Base-by-base conservation (phyloP, 2,888 invertebrate species). In the Epinotia ramella region DNA sequence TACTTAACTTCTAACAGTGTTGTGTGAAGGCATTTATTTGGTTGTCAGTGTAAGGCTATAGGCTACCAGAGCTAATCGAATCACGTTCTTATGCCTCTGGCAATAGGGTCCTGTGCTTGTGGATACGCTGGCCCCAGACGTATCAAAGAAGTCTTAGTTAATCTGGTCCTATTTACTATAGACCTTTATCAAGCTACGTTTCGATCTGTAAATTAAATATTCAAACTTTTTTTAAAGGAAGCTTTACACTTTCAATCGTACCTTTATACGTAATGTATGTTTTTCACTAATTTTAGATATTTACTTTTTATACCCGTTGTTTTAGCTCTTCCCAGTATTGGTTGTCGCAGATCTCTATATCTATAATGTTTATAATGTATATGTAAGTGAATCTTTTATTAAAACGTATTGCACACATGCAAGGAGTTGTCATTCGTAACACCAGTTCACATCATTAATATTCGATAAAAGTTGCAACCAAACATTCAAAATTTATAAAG, bases 361-460 rank as follows among this genome's bases (percentile, higher is more conserved):
- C 56, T 65, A 40, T 68, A 76, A 13, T 63, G 68, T 64, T 64
- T 67, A 73, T 68, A 72, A 63, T 65, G 56, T 72, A 73, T 64
- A 70, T 68, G 46, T 73, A 69, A 76, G 64, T 44, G 18, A 62
- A 44, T 28, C 4, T 76, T 73, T 76, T 65, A 76, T 73, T 76
- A 76, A 76, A 76, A 73, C n/a, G 4, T 59, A 73, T 73, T 76
- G 76, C 76, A 76, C 76, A 76, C 64, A 67, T 46, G 65, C 66
- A 57, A 65, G 57, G 24, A 57, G 71, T 76, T 62, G 4, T 70
- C 24, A 73, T 73, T 73, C 20, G 33, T 57, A 69, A 59, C 40
- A 11, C 49, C 65, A 62, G 9, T 40, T 53, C 59, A 46, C 1
- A 57, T 53, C n/a, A 53, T 53, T 53, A n/a, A 53, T n/a, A 53